Percentiles rank a stretch among this genome's conserved stretches.
These are phyloP conservation scores for Megalops atlanticus DNA, from an alignment of 2,113 vertebrate species.

Conservation along the genomic window DNA sequence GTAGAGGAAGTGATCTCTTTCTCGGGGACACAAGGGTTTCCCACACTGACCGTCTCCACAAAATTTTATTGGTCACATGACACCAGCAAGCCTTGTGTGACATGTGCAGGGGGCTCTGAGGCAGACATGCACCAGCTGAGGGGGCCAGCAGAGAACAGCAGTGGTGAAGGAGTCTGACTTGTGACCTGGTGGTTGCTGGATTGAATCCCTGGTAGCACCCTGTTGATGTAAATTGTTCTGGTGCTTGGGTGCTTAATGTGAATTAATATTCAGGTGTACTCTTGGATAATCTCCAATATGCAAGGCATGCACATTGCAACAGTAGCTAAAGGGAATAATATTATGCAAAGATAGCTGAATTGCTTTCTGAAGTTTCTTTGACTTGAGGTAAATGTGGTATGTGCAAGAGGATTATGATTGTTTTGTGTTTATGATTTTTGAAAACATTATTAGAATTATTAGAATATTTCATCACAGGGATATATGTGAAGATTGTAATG, in stretches of 20 bases:
- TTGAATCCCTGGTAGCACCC: neutral
- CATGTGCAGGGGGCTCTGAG: neutral
- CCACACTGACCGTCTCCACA: neutral
- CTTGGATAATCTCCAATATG: neutral
- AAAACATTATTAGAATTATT: neutral
- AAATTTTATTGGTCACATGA: neutral
- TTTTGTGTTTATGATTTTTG: neutral
- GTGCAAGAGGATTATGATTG: neutral
- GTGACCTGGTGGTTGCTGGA: neutral
- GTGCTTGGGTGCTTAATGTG: neutral
- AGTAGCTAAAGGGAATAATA: neutral
- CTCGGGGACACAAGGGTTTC: neutral
- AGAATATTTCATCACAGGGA: neutral
- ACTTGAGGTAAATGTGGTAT: neutral
- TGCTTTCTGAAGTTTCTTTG: neutral
- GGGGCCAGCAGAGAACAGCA: neutral
- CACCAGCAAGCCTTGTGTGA: neutral
- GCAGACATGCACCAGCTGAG: neutral
- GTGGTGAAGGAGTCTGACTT: neutral
- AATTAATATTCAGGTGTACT: neutral
- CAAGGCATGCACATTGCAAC: neutral
- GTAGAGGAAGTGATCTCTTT: neutral
- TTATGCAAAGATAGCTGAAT: neutral
- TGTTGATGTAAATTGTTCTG: neutral
- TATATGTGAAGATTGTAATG: neutral